Percentiles rank a stretch among this genome's conserved stretches.
Evolutionary conservation across 2,797 vertebrate genomes (phyloP).

Genomic region (Mionectes olivaceus): DNA sequence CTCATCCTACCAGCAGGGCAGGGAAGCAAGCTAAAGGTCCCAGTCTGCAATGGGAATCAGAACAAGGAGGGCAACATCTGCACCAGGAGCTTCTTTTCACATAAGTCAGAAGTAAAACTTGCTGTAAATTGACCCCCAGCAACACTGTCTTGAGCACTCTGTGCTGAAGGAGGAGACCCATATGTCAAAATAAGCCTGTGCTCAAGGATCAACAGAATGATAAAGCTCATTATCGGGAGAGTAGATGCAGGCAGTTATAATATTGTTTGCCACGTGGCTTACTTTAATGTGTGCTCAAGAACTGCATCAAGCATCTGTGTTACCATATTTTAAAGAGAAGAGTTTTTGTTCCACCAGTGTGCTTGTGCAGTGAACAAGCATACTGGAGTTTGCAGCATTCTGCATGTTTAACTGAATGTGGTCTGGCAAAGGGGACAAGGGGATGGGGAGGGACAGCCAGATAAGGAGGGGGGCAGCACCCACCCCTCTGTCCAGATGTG

Average conservation of each 20-base stretch:
- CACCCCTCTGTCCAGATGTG: background rate
- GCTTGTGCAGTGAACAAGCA: background rate
- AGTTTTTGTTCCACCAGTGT: accelerated
- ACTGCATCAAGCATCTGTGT: background rate
- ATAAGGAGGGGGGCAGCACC: background rate
- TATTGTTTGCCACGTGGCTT: background rate
- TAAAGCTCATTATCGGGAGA: background rate
- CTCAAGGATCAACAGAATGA: background rate
- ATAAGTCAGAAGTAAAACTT: background rate
- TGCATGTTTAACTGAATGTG: background rate
- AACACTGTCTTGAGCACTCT: background rate
- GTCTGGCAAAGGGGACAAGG: background rate
- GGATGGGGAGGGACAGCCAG: background rate
- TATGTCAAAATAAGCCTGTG: background rate
- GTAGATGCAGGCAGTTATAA: background rate
- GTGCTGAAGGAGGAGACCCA: background rate
- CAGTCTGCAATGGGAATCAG: background rate
- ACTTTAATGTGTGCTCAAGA: background rate
- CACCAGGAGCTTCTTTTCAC: background rate
- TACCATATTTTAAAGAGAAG: background rate
- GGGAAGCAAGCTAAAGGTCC: background rate
- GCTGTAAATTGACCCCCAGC: background rate
- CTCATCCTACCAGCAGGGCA: background rate
- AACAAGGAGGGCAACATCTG: background rate
- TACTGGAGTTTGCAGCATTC: background rate